These are phyloP conservation scores for Herminia tarsipennalis DNA, from an alignment of 2,888 invertebrate species.

Conservation along the genomic window DNA sequence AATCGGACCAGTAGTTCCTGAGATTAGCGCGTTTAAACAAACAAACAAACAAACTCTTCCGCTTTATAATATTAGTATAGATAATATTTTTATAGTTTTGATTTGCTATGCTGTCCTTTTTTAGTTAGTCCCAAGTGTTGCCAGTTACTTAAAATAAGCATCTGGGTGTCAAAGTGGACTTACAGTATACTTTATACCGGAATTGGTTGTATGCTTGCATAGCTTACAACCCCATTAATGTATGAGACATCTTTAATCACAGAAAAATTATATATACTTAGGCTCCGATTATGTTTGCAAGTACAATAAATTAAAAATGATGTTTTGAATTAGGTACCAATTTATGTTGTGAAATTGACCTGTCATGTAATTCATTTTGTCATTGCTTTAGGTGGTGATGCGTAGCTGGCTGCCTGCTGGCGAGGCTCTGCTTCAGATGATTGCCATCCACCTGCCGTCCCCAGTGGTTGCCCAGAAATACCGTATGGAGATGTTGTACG, in stretches of 20 bases:
- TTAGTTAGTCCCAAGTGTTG: constrained; percentile 82
- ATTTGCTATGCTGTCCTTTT: too few species aligned
- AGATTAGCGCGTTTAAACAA: too few species aligned
- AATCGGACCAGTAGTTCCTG: too few species aligned
- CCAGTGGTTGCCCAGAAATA: constrained; percentile 99
- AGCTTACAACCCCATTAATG: constrained; percentile 71
- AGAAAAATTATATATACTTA: too few species aligned
- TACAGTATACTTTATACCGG: constrained; percentile 71
- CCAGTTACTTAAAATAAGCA: constrained; percentile 69
- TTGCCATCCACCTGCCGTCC: constrained; percentile 99
- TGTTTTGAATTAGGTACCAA: too few species aligned
- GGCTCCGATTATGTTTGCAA: too few species aligned
- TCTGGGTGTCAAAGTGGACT: constrained; percentile 85
- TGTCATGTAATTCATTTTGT: neutral
- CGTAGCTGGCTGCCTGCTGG: constrained; percentile 99
- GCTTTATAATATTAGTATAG: too few species aligned
- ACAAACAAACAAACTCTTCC: too few species aligned
- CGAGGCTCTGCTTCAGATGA: constrained; percentile 99
- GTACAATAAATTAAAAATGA: too few species aligned
- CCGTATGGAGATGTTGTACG: constrained; percentile 99
- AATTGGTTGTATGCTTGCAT: constrained; percentile 69
- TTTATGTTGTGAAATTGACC: too few species aligned
- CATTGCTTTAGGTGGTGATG: constrained; percentile 92
- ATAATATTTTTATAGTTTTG: too few species aligned
- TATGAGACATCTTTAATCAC: constrained; percentile 72